A percentile compares a stretch with the other conserved stretches of the same genome.
Evolutionary conservation across 2,888 invertebrate genomes (phyloP).

Genomic region (Galeruca laticollis): DNA sequence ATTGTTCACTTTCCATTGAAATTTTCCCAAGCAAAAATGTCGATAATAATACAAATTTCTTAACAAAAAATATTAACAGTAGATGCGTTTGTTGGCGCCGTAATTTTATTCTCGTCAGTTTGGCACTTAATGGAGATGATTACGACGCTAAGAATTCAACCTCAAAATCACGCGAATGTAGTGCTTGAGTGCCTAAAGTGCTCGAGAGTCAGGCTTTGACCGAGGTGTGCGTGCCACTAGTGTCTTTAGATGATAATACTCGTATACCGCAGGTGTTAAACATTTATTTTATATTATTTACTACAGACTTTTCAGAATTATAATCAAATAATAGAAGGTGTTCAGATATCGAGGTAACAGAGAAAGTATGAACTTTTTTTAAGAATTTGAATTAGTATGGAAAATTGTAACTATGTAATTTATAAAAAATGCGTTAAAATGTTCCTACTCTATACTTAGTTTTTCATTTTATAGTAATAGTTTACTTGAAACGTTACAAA

Average conservation of each 20-base stretch:
- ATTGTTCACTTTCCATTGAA: too few relatives aligned
- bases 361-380: not conserved
- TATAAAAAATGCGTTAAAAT: too few relatives aligned
- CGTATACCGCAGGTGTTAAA: not conserved
- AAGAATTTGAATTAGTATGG: not conserved
- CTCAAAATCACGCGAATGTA: conserved; percentile 34
- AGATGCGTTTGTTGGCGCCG: conserved; percentile 4
- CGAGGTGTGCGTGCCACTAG: conserved; percentile 13
- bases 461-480: too few relatives aligned
- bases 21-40: too few relatives aligned
- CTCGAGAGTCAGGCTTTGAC: conserved; percentile 16
- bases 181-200: conserved; percentile 1
- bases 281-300: not conserved
- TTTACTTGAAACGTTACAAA: too few relatives aligned
- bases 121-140: conserved; percentile 39
- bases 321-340: not conserved
- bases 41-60: too few relatives aligned
- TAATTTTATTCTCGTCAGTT: conserved; percentile 18
- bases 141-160: conserved; percentile 40
- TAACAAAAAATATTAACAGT: not conserved
- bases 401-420: too few relatives aligned
- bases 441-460: too few relatives aligned
- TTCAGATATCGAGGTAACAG: not conserved
- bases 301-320: not conserved
- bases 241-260: conserved; percentile 4